Evolutionary conservation across 2,888 invertebrate species (phyloP).

Genomic region (Parascotia fuliginaria): DNA sequence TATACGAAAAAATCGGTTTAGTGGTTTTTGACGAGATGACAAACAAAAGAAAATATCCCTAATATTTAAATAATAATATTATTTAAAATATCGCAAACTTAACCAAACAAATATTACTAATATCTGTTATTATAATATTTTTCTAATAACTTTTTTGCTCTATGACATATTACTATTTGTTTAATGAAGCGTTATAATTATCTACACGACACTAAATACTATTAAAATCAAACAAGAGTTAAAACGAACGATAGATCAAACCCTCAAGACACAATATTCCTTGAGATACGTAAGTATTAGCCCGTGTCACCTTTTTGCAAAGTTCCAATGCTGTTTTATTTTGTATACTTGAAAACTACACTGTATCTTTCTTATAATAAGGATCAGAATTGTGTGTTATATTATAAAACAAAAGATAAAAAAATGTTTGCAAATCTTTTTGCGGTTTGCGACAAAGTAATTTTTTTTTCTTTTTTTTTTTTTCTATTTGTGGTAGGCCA

Average conservation of each 20-base stretch:
- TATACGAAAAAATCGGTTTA: no score
- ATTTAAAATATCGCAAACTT: slow-evolving; percentile 7
- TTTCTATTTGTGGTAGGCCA: slow-evolving; percentile 46
- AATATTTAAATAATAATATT: no score
- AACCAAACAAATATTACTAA: slow-evolving; percentile 45
- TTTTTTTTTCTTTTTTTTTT: no score
- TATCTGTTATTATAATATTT: slow-evolving; percentile 64
- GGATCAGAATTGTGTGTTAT: slow-evolving; percentile 5
- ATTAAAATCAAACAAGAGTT: neutral
- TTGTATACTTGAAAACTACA: neutral
- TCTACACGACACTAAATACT: slow-evolving; percentile 9
- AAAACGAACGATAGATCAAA: neutral
- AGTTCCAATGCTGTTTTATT: neutral
- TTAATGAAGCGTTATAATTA: slow-evolving; percentile 56
- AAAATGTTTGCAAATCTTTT: slow-evolving; percentile 35
- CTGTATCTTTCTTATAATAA: neutral
- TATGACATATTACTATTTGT: slow-evolving; percentile 65
- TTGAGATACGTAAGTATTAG: neutral
- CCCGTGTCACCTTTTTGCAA: neutral
- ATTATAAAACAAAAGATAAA: slow-evolving; percentile 20
- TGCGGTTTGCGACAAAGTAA: slow-evolving; percentile 71
- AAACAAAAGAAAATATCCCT: no score
- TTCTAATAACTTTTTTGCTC: slow-evolving; percentile 50
- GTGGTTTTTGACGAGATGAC: no score
- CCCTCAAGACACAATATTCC: neutral